phyloP scores from a whole-genome alignment of 2,113 vertebrate genomes.

The Oreochromis spilurus region DNA sequence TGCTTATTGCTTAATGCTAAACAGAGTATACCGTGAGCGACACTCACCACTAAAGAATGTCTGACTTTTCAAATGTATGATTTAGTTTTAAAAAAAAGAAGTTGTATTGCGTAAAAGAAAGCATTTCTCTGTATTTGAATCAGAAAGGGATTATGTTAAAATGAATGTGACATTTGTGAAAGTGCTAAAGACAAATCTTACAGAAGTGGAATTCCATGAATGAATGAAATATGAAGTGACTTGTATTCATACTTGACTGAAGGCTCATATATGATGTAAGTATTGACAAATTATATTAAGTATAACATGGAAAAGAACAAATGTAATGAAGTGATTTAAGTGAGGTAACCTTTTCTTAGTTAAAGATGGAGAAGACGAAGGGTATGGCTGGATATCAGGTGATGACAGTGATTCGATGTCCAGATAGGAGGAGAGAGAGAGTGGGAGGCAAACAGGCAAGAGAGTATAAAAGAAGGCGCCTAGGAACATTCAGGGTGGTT shows the following conservation, averaged over 20 bases:
- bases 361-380: background rate
- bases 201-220: background rate
- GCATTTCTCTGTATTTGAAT: background rate
- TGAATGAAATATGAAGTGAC: background rate
- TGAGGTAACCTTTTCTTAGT: background rate
- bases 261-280: background rate
- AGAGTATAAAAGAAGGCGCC: background rate
- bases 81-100: background rate
- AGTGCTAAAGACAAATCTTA: background rate
- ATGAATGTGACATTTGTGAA: background rate
- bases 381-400: background rate
- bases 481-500: accelerated
- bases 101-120: background rate
- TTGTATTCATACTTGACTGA: background rate
- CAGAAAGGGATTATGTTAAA: background rate
- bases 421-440: background rate
- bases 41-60: background rate
- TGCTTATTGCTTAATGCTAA: background rate
- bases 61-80: background rate
- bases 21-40: accelerated
- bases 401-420: accelerated
- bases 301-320: background rate
- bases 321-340: background rate
- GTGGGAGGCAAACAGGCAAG: background rate
- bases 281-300: background rate